Base-by-base conservation (phyloP, 1,140 invertebrate genomes). In the Drosophila bocki region DNA sequence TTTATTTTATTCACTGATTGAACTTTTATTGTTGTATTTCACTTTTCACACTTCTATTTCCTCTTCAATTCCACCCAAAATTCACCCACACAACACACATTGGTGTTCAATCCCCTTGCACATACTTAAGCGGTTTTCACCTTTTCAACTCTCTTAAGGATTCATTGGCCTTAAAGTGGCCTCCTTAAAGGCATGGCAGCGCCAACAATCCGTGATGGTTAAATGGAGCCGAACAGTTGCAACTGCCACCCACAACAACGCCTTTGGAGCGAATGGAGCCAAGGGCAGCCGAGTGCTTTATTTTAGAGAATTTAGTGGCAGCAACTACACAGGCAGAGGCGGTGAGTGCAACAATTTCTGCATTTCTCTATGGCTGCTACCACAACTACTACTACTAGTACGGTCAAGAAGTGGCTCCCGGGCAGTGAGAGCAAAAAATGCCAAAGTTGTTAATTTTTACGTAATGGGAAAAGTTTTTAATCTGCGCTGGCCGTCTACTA, bases 381-480 rank as follows among this genome's bases (percentile, higher is more conserved):
- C 3, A 32, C 15, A 0, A n/a, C 29, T 35, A 19, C 11, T 5
- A 17, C 42, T 11, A 42, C 3, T 0, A 71, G 7, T 0, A 71
- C 53, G 69, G 69, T 72, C 69, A 72, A 72, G 54, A 72, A 72
- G 72, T 48, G 47, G 53, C 60, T 51, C 1, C 41, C 44, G n/a
- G 42, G 53, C 68, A 63, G 37, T 67, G 57, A 60, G 47, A 68
- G 35, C 45, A 63, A 47, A 64, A 75, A 75, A 80, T 44, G 57
- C 47, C 48, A 63, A 86, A 85, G 67, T 88, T 86, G 84, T 83
- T 86, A 87, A 86, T 86, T 86, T 86, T 80, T 88, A 80, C 80
- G 83, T 86, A 86, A 86, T 86, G 83, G 83, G 83, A 86, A 86
- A 86, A 86, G 83, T 86, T 86, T 88, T 86, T 86, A 86, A 86